Conservation (phyloP, 1,140 invertebrate species). For the Habropoda laboriosa region DNA sequence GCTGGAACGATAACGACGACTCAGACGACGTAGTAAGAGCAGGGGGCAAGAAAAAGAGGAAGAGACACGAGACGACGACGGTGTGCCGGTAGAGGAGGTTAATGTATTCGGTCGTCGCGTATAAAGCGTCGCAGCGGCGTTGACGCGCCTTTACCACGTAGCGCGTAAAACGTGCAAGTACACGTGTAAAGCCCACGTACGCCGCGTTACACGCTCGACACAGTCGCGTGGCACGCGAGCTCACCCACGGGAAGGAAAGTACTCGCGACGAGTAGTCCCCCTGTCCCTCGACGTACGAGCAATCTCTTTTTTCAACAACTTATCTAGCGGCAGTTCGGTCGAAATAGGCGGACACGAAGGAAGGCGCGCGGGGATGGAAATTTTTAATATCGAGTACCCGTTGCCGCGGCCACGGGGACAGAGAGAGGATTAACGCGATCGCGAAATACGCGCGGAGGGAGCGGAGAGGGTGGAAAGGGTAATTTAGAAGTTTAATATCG, state of each 20-base stretch:
- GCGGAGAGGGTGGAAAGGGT: not conserved
- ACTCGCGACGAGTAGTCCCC: not conserved
- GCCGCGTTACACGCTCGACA: conserved; percentile 17
- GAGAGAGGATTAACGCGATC: conserved; percentile 21
- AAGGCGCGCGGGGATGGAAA: not conserved
- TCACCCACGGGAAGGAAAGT: not conserved
- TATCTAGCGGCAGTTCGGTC: not conserved
- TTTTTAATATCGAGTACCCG: conserved; percentile 11
- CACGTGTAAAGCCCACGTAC: conserved; percentile 46
- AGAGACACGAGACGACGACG: not conserved
- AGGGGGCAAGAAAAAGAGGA: not conserved
- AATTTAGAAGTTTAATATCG: conserved; percentile 43
- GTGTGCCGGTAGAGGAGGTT: conserved; percentile 18
- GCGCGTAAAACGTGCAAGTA: conserved; percentile 49
- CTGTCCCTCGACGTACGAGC: not conserved
- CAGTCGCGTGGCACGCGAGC: conserved; percentile 47
- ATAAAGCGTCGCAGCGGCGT: conserved; percentile 40
- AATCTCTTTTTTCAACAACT: not conserved
- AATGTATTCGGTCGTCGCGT: conserved; percentile 56
- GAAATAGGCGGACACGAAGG: not conserved
- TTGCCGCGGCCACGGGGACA: too few species aligned
- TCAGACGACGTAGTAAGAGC: too few species aligned
- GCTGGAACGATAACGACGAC: too few species aligned
- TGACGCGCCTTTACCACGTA: conserved; percentile 46
- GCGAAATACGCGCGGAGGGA: conserved; percentile 9